Percentiles rank a stretch among this genome's conserved stretches.
These are phyloP conservation scores for Lottia scabra DNA, from an alignment of 2,888 invertebrate genomes.

Conservation along the genomic window DNA sequence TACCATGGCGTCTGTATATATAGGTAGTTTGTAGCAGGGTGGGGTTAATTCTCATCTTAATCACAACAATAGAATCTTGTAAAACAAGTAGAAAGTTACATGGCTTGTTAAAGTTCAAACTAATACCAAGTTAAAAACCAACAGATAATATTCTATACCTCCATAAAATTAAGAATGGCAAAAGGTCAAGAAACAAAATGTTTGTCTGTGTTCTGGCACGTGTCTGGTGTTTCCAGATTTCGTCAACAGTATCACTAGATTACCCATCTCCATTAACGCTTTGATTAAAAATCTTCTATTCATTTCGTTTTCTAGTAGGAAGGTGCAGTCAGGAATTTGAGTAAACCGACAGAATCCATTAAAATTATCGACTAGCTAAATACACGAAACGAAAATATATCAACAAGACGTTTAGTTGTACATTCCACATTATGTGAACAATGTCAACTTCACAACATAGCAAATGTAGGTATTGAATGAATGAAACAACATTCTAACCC, in stretches of 20 bases:
- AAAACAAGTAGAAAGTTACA: no score
- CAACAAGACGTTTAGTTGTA: neutral
- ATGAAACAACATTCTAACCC: no score
- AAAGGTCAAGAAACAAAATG: slow-evolving; percentile 4
- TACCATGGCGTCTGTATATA: no score
- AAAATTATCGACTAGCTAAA: neutral
- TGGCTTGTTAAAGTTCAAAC: no score
- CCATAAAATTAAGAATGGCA: neutral
- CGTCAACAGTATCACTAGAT: slow-evolving; percentile 4
- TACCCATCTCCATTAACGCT: neutral
- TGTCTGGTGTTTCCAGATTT: neutral
- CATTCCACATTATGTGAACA: neutral
- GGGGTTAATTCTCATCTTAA: no score
- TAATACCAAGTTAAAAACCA: neutral
- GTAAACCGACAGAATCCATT: neutral
- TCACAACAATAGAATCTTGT: no score
- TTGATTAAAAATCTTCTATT: neutral
- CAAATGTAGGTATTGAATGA: no score
- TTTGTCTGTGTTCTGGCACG: neutral
- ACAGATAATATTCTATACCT: neutral
- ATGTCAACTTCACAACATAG: no score
- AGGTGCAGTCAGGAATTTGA: neutral
- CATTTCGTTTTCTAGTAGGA: neutral
- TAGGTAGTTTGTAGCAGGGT: no score
- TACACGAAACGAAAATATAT: neutral